Evolutionary conservation across 2,888 invertebrate genomes (phyloP).

Genomic region (Allacma fusca): DNA sequence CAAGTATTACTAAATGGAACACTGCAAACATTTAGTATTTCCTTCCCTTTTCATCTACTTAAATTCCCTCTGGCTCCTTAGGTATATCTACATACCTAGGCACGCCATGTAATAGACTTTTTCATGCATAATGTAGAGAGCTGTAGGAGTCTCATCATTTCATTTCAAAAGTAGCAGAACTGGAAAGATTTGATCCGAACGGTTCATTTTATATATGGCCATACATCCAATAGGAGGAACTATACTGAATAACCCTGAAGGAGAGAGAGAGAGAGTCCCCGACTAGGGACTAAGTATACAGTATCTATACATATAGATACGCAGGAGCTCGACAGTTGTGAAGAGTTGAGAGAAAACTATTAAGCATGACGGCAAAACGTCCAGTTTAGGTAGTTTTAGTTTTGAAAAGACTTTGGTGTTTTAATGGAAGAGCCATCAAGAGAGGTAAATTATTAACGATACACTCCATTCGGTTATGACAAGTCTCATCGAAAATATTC

Average conservation of each 20-base stretch:
- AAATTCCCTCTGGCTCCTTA: no score
- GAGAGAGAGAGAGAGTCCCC: no score
- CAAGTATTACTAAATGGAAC: not conserved
- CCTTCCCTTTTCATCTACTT: no score
- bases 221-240: not conserved
- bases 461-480: slow-evolving; percentile 55
- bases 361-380: slow-evolving; percentile 8
- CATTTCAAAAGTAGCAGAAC: not conserved
- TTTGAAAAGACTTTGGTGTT: slow-evolving; percentile 34
- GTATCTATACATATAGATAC: no score
- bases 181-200: slow-evolving; percentile 16
- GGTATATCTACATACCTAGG: no score
- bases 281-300: no score
- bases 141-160: not conserved
- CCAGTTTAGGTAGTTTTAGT: slow-evolving; percentile 16
- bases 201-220: not conserved
- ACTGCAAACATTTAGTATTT: not conserved
- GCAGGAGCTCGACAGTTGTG: not conserved
- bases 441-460: slow-evolving; percentile 61
- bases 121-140: not conserved
- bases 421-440: slow-evolving; percentile 61
- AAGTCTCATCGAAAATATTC: slow-evolving; percentile 46
- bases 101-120: no score
- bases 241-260: no score
- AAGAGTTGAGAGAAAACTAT: slow-evolving; percentile 7